phyloP scores from a whole-genome alignment of 1,140 invertebrate genomes.

The Micrasema minimum region DNA sequence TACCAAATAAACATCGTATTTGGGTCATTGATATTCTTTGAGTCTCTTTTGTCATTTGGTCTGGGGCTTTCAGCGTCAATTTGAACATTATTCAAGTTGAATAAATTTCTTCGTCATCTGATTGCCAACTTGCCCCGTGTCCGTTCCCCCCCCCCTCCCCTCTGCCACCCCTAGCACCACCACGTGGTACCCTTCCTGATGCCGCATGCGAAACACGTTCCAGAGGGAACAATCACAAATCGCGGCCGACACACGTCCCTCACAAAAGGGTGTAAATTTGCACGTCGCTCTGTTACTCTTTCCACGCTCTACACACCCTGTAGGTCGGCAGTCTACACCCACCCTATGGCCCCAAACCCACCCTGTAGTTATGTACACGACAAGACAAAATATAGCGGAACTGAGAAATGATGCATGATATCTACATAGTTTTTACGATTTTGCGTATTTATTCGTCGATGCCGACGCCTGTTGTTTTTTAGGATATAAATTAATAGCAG shows the following conservation, averaged over 20 bases:
- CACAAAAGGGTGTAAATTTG: conserved; percentile 66
- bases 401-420: too few relatives aligned
- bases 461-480: too few relatives aligned
- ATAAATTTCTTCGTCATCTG: conserved; percentile 12
- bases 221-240: conserved; percentile 53
- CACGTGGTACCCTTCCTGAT: conserved; percentile 13
- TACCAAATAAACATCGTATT: too few relatives aligned
- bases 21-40: too few relatives aligned
- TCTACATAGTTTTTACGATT: too few relatives aligned
- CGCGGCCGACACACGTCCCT: conserved; percentile 63
- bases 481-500: too few relatives aligned
- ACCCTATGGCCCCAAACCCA: too few relatives aligned
- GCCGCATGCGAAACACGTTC: conserved; percentile 47
- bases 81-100: conserved; percentile 5
- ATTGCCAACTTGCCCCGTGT: conserved; percentile 20
- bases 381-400: neutral
- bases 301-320: neutral
- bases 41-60: too few relatives aligned
- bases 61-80: neutral
- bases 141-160: conserved; percentile 12
- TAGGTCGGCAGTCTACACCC: too few relatives aligned
- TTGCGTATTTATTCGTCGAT: too few relatives aligned
- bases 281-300: conserved; percentile 54
- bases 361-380: too few relatives aligned
- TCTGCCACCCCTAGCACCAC: neutral